Evolutionary conservation across 2,797 vertebrate species (phyloP), one percentile per base, ranked within the genome.

Genomic region (Sus cebifrons): DNA sequence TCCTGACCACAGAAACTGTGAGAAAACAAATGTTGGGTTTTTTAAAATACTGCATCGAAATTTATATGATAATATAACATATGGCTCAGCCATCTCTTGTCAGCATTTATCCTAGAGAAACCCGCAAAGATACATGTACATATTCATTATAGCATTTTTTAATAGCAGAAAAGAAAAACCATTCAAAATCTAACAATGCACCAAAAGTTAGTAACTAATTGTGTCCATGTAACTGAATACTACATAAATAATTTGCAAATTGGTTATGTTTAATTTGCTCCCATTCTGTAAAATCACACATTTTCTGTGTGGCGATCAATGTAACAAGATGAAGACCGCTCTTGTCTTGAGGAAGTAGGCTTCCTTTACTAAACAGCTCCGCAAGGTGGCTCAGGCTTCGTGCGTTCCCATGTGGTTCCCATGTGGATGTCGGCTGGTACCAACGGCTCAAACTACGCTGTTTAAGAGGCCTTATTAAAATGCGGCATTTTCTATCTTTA

Each of bases 331-430:
- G 54, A 25, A 78, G 83, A n/a, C 44, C 5, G 4, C 44, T 14
- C 6, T 2, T 3, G 17, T 40, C 23, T 5, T n/a, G 62, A 52
- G 62, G 21, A 25, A 23, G 40, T 17, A 10, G 82, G 17, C 62
- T 25, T 40, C 21, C 25, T 17, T 16, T 16, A 18, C 58, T n/a
- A 6, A 71, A 5, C 4, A 11, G 0, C 65, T 14, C 54, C 65
- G 14, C 12, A 0, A 0, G 15, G n/a, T 1, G 5, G 49, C 8
- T 44, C 56, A 6, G 71, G 65, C 65, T 10, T 25, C 18, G 23
- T 5, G 1, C 29, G 58, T 2, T 5, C 58, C 14, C 52, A 29
- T 16, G 17, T 36, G 9, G 71, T 29, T 36, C 73, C 77, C 77
- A 36, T 4, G n/a, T 17, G n/a, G 10, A 4, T 0, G 0, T 20